These are phyloP conservation scores for Ennomos quercinarius DNA, from an alignment of 2,888 invertebrate genomes.

Conservation along the genomic window DNA sequence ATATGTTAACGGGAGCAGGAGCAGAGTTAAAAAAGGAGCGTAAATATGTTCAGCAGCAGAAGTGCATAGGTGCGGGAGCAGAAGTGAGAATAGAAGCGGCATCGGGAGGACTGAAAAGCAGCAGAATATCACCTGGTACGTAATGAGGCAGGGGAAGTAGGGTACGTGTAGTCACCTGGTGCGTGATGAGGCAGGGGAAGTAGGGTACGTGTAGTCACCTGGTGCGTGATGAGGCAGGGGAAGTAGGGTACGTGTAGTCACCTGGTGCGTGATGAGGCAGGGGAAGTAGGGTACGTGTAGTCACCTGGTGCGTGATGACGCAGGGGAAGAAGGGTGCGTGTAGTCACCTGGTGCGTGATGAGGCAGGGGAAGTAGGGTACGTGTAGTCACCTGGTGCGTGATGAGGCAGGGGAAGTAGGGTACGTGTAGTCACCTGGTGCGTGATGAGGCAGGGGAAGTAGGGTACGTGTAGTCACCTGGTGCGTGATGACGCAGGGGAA, in stretches of 20 bases:
- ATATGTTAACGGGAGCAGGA: too few species aligned
- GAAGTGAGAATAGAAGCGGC: too few species aligned
- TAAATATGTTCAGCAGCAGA: neutral
- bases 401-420: constrained; percentile 88
- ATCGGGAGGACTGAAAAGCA: too few species aligned
- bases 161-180: constrained; percentile 88
- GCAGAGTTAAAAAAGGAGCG: too few species aligned
- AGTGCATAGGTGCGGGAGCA: too few species aligned
- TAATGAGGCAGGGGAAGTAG: constrained; percentile 87
- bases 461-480: constrained; percentile 87
- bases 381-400: constrained; percentile 88
- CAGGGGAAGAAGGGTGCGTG: constrained; percentile 88
- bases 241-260: constrained; percentile 88
- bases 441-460: constrained; percentile 87
- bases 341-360: constrained; percentile 88
- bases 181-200: constrained; percentile 87
- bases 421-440: constrained; percentile 88
- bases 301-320: constrained; percentile 87
- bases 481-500: constrained; percentile 88
- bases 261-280: constrained; percentile 87
- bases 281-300: constrained; percentile 88
- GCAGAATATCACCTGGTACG: constrained; percentile 84
- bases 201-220: constrained; percentile 88
- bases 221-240: constrained; percentile 87
- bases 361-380: constrained; percentile 88